Conservation (phyloP, 2,797 vertebrate species). For the Iguana delicatissima region DNA sequence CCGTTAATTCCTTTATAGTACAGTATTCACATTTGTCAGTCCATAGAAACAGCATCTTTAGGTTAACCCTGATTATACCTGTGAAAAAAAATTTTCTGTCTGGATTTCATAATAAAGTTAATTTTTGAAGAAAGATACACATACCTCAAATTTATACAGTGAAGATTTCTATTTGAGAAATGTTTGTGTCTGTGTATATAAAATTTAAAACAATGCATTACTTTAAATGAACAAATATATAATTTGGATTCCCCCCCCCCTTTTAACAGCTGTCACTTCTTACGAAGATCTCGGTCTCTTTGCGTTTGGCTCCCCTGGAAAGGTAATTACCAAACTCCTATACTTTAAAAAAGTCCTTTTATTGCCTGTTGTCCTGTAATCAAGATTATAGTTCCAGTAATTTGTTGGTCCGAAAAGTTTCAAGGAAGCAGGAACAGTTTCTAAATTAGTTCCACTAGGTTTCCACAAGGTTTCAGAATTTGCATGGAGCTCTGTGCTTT, state of each 20-base stretch:
- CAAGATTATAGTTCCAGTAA: not conserved
- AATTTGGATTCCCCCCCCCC: not conserved
- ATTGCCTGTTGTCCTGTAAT: not conserved
- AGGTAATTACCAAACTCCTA: conserved; percentile 77
- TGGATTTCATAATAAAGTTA: not conserved
- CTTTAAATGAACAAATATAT: no score
- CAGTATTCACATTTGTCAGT: not conserved
- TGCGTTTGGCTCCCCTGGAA: conserved; percentile 90
- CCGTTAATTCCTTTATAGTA: not conserved
- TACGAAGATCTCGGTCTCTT: conserved; percentile 92
- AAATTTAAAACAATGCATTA: no score
- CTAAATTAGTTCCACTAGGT: no score
- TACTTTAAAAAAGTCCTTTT: not conserved
- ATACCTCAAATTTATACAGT: not conserved
- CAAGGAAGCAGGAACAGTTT: not conserved
- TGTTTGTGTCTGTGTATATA: not conserved
- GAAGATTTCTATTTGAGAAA: not conserved
- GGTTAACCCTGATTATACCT: not conserved
- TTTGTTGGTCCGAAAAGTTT: not conserved
- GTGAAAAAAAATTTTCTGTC: not conserved
- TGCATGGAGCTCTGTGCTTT: not conserved
- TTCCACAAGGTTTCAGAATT: not conserved
- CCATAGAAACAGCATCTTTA: not conserved
- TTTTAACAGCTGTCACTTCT: conserved; percentile 87
- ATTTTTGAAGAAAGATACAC: not conserved